These are phyloP conservation scores for Drosophila phalerata DNA, from an alignment of 2,888 invertebrate genomes.

Conservation along the genomic window DNA sequence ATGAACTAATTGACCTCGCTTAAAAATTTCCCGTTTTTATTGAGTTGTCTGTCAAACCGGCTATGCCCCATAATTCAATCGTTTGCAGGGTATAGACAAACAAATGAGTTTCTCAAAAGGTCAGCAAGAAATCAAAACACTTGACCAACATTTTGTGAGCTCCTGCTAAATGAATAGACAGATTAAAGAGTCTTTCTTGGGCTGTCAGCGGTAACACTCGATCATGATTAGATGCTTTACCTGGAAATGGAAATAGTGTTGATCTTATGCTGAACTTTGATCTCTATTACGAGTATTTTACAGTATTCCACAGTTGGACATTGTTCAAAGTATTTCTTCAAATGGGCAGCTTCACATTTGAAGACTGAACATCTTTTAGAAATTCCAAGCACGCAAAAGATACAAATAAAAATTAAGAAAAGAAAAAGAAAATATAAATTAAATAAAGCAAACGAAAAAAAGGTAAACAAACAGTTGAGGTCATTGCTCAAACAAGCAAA, in stretches of 20 bases:
- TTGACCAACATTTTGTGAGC: constrained; percentile 49
- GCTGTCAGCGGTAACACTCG: constrained; percentile 20
- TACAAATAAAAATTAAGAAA: constrained; percentile 19
- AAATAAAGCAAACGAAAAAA: constrained; percentile 26
- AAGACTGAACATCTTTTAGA: constrained; percentile 23
- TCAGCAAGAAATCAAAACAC: constrained; percentile 36
- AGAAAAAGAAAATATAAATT: constrained; percentile 5
- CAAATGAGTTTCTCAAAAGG: constrained; percentile 36
- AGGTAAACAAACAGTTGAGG: constrained; percentile 62
- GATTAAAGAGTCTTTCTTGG: constrained; percentile 5
- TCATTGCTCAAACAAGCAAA: constrained; percentile 65
- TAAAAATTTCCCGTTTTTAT: background rate
- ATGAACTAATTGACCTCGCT: background rate
- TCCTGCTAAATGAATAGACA: constrained; percentile 29
- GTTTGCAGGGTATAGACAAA: constrained; percentile 8
- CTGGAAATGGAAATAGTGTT: constrained; percentile 7
- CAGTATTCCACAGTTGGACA: constrained; percentile 25
- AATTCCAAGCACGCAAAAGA: constrained; percentile 47
- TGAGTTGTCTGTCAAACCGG: background rate
- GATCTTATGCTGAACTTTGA: constrained; percentile 36
- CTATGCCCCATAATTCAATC: background rate
- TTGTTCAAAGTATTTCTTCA: constrained; percentile 7
- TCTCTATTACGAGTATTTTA: constrained; percentile 18
- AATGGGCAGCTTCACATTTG: constrained; percentile 5
- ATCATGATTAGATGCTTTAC: constrained; percentile 20